These are phyloP conservation scores for Hystrix cristata DNA, from an alignment of 2,113 vertebrate species.

Conservation along the genomic window DNA sequence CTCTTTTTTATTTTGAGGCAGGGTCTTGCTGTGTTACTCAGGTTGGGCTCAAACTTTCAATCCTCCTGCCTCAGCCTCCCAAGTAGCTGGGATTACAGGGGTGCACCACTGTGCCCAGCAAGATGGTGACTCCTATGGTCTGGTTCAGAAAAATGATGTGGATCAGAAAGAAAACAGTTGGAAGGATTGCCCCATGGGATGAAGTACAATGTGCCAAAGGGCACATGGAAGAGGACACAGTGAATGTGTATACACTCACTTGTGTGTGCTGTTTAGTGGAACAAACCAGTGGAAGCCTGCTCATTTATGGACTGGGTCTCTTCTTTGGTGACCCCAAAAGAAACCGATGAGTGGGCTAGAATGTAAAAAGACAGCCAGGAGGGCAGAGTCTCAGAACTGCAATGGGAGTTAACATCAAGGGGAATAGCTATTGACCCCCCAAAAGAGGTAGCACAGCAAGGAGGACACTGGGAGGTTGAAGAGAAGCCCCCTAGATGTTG, in stretches of 20 bases:
- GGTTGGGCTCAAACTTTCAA: background rate
- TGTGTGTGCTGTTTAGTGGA: background rate
- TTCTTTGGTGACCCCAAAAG: constrained; percentile 12
- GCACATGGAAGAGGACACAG: background rate
- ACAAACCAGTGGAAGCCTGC: background rate
- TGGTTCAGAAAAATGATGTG: background rate
- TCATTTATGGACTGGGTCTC: background rate
- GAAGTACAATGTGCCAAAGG: background rate
- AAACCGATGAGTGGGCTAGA: background rate
- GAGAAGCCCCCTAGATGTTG: background rate
- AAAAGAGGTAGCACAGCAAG: background rate
- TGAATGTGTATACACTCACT: background rate
- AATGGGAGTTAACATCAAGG: background rate
- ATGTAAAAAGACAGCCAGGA: background rate
- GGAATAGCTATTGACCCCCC: background rate
- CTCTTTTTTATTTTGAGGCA: background rate
- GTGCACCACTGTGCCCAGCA: background rate
- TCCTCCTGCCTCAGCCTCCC: background rate
- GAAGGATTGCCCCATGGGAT: background rate
- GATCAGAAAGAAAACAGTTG: background rate
- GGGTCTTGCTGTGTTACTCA: background rate
- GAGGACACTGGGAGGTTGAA: background rate
- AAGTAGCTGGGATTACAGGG: background rate
- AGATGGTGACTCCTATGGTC: background rate
- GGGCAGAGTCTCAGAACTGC: background rate